phyloP scores from a whole-genome alignment of 1,140 invertebrate genomes.

The Aleiodes sp. region DNA sequence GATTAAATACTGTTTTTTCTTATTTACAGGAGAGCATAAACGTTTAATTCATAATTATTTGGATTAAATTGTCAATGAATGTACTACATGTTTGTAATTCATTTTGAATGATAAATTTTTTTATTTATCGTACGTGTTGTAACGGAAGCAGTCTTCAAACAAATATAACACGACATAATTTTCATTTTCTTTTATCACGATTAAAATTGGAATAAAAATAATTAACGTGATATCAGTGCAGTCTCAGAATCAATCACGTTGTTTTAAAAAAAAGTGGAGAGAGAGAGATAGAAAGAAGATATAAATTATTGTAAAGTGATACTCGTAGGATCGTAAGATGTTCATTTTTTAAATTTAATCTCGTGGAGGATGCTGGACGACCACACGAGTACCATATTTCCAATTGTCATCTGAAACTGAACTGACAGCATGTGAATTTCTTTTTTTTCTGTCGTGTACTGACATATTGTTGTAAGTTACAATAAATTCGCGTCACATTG shows the following conservation, averaged over 20 bases:
- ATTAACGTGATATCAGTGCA: conserved; percentile 1
- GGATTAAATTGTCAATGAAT: no score
- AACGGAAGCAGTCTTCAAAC: conserved; percentile 65
- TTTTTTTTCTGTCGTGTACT: not conserved
- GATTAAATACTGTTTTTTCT: no score
- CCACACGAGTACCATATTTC: not conserved
- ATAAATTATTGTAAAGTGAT: conserved; percentile 12
- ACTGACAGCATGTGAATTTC: not conserved
- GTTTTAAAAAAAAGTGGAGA: conserved; percentile 22
- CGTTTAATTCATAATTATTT: no score
- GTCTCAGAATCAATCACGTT: conserved; percentile 17
- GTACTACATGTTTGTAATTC: conserved; percentile 27
- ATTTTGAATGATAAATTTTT: conserved; percentile 51
- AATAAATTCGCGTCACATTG: conserved; percentile 3
- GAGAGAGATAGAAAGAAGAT: conserved; percentile 16
- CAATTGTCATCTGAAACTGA: not conserved
- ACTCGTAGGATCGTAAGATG: conserved; percentile 6
- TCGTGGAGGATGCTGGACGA: conserved; percentile 11
- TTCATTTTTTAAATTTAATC: not conserved
- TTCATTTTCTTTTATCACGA: no score
- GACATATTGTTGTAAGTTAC: conserved; percentile 1
- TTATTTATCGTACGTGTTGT: conserved; percentile 61
- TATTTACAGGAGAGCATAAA: no score
- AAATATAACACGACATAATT: conserved; percentile 58
- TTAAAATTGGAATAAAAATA: conserved; percentile 51